These are phyloP conservation scores for Montifringilla adamsi DNA, from an alignment of 2,113 vertebrate species.

Conservation along the genomic window DNA sequence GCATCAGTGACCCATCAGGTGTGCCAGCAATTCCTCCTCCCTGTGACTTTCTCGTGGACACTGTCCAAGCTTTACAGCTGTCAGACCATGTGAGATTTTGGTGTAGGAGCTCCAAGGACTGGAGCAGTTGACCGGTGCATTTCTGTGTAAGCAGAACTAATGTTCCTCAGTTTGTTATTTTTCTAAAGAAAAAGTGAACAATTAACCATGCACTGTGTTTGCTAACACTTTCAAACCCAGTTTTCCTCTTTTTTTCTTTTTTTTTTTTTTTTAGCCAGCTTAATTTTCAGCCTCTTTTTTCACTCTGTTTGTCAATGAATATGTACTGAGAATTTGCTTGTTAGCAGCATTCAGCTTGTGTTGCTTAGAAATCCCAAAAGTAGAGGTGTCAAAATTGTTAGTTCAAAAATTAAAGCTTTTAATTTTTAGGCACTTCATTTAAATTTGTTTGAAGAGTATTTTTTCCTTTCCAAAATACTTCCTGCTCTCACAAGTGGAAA, in stretches of 20 bases:
- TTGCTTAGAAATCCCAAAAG: not conserved
- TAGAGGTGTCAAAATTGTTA: conserved; percentile 1
- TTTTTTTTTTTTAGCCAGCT: not conserved
- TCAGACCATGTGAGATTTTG: not conserved
- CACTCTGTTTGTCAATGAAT: not conserved
- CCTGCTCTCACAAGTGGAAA: not conserved
- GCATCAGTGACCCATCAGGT: not conserved
- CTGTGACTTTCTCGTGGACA: fast-evolving
- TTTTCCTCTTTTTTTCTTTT: not conserved
- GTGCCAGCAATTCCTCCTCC: not conserved
- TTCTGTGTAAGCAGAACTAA: not conserved
- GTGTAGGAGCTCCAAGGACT: not conserved
- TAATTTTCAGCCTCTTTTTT: not conserved
- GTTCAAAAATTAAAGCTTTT: not conserved
- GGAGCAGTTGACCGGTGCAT: not conserved
- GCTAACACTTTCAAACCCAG: not conserved
- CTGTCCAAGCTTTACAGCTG: not conserved
- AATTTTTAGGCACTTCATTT: not conserved
- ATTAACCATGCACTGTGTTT: not conserved
- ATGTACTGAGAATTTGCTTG: not conserved
- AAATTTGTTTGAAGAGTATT: not conserved
- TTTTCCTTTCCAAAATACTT: not conserved
- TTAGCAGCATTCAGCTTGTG: not conserved
- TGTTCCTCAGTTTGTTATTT: not conserved
- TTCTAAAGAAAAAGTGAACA: not conserved